Evolutionary conservation across 30 jellyfish, hydroid and myxozoan genomes (phyloP), one percentile per base, ranked within the genome.

Genomic region (Pelagia noctiluca): DNA sequence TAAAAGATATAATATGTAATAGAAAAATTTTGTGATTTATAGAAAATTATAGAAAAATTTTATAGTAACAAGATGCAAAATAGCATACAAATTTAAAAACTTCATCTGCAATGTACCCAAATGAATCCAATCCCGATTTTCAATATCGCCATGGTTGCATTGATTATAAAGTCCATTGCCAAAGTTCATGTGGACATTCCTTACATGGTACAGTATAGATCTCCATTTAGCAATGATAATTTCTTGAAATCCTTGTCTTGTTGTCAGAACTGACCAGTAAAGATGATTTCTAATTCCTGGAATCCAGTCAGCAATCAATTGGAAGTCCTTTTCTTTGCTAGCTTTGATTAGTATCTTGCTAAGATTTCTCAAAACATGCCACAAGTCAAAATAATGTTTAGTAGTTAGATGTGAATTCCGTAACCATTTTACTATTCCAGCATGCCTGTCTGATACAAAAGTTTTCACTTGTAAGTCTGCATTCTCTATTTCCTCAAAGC

Each of bases 391-490:
- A 65, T 18, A 76, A 61, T 52, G 78, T 24, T 26, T n/a, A n/a
- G 88, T 76, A 24, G 34, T 68, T 50, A 67, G 88, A 21, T 76
- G 66, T 31, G 32, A 21, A 33, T 76, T 78, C 21, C 88, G 33
- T 13, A 76, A 35, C 88, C 88, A 76, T 48, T 62, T 76, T 52
- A 78, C 78, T 31, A 76, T 54, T 64, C 88, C 67, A 30, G 31
- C 57, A 49, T 76, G 88, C n/a, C 78, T 3, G 64, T 76, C 88
- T 21, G 78, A 52, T 32, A 76, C 38, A 34, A 76, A 76, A 3
- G 76, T 2, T 12, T 47, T 50, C 28, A 76, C 26, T 23, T 60
- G 10, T n/a, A 60, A 10, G 5, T 60, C 22, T n/a, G 34, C 72
- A 60, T 60, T 24, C 22, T 60, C 21, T 8, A 8, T 8, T 4